Conservation (phyloP, 2,797 vertebrate species). For the Stomatorhinus walkeri region DNA sequence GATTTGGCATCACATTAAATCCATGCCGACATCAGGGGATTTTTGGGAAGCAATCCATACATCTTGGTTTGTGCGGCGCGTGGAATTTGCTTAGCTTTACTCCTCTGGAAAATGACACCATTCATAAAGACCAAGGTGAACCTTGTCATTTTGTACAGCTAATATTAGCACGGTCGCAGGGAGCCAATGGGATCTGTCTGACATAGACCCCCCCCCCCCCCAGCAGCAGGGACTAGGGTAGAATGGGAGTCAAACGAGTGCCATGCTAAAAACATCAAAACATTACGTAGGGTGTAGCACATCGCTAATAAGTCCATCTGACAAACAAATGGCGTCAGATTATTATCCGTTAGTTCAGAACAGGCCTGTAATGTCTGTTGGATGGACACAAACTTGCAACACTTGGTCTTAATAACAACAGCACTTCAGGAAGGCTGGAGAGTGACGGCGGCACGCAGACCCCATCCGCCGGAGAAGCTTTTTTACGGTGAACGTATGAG, state of each 20-base stretch:
- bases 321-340: not conserved
- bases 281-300: not conserved
- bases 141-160: not conserved
- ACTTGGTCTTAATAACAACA: constrained; percentile 1
- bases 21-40: not conserved
- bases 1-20: constrained; percentile 18
- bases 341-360: not conserved
- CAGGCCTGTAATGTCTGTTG: not conserved
- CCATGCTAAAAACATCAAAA: not conserved
- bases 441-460: not conserved
- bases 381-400: not conserved
- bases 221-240: not conserved
- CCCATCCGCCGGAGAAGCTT: not conserved
- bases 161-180: not conserved
- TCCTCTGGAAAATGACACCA: not conserved
- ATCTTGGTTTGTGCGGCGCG: constrained; percentile 7
- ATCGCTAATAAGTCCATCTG: not conserved
- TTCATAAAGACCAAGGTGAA: constrained; percentile 19
- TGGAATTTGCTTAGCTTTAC: not conserved
- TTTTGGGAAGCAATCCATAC: constrained; percentile 15
- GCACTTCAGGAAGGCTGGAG: not conserved
- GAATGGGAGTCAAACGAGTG: not conserved
- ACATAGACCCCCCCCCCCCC: not conserved
- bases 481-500: not conserved
- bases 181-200: not conserved